Percentiles rank a stretch among this genome's conserved stretches.
Conservation (phyloP, 2,888 invertebrate species). For the Diplolepis rosae region DNA sequence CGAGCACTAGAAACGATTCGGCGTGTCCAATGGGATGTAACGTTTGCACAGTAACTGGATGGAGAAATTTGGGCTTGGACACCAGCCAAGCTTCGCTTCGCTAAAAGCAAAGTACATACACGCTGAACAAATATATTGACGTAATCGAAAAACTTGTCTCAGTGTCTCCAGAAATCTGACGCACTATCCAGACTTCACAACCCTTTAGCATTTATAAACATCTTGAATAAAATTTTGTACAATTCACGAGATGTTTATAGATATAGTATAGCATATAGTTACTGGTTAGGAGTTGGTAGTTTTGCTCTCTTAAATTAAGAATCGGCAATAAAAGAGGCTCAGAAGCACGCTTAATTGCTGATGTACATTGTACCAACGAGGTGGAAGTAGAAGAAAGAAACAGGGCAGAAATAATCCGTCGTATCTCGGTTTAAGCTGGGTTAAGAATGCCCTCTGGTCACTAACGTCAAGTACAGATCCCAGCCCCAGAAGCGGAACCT, state of each 20-base stretch:
- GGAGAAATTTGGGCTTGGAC: slow-evolving; percentile 65
- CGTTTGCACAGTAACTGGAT: slow-evolving; percentile 48
- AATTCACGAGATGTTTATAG: too few relatives aligned
- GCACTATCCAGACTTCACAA: background rate
- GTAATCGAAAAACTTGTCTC: slow-evolving; percentile 68
- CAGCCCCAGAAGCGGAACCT: slow-evolving; percentile 35
- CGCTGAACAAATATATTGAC: slow-evolving; percentile 64
- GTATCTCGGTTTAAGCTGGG: slow-evolving; percentile 59
- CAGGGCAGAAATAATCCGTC: slow-evolving; percentile 55
- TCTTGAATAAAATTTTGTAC: background rate
- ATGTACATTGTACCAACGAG: slow-evolving; percentile 39
- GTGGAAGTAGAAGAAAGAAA: slow-evolving; percentile 47
- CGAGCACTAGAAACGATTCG: slow-evolving; percentile 60
- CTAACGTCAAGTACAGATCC: slow-evolving; percentile 64
- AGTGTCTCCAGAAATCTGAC: slow-evolving; percentile 44
- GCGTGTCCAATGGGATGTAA: slow-evolving; percentile 57
- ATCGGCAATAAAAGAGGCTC: slow-evolving; percentile 49
- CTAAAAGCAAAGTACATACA: slow-evolving; percentile 57
- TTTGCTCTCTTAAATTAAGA: slow-evolving; percentile 48
- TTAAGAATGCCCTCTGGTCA: slow-evolving; percentile 66
- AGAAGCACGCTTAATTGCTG: slow-evolving; percentile 49
- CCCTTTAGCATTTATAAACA: too few relatives aligned
- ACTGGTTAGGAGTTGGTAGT: slow-evolving; percentile 39
- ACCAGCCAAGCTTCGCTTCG: slow-evolving; percentile 65
- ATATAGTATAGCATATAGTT: too few relatives aligned